Conservation (phyloP, 2,113 vertebrate species). For the Engystomops pustulosus region DNA sequence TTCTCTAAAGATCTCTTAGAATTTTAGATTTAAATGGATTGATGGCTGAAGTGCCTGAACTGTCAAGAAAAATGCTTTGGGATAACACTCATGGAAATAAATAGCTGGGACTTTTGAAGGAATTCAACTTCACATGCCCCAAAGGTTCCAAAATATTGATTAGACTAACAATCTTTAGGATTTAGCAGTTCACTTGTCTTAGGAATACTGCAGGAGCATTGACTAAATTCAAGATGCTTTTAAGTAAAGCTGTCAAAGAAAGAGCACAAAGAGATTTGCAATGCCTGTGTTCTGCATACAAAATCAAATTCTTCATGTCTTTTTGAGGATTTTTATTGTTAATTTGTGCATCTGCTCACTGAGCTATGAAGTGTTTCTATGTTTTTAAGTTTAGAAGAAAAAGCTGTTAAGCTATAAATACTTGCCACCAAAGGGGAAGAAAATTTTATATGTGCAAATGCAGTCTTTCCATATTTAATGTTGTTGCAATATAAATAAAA, state of each 20-base stretch:
- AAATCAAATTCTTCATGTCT: slow-evolving; percentile 28
- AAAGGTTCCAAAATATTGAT: slow-evolving; percentile 62
- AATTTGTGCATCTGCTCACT: slow-evolving; percentile 34
- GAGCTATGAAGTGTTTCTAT: slow-evolving; percentile 29
- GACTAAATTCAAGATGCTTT: slow-evolving; percentile 61
- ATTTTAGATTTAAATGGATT: slow-evolving; percentile 68
- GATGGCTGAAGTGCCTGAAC: slow-evolving; percentile 61
- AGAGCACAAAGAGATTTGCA: slow-evolving; percentile 60
- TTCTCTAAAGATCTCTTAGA: slow-evolving; percentile 61
- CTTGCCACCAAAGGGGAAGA: background rate
- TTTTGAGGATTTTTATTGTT: background rate
- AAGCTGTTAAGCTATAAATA: slow-evolving; percentile 4
- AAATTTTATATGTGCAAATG: background rate
- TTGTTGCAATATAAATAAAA: no score
- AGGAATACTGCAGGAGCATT: slow-evolving; percentile 55
- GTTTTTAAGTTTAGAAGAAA: background rate
- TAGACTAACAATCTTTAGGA: slow-evolving; percentile 13
- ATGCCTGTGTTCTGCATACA: slow-evolving; percentile 26
- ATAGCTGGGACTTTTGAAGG: slow-evolving; percentile 62
- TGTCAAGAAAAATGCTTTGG: slow-evolving; percentile 66
- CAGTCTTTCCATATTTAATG: no score
- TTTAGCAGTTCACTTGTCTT: slow-evolving; percentile 62
- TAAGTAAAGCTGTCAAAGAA: slow-evolving; percentile 61
- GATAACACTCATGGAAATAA: slow-evolving; percentile 61
- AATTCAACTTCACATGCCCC: slow-evolving; percentile 61